Base-by-base conservation (phyloP, 1,140 invertebrate species). In the Diorhabda carinulata region DNA sequence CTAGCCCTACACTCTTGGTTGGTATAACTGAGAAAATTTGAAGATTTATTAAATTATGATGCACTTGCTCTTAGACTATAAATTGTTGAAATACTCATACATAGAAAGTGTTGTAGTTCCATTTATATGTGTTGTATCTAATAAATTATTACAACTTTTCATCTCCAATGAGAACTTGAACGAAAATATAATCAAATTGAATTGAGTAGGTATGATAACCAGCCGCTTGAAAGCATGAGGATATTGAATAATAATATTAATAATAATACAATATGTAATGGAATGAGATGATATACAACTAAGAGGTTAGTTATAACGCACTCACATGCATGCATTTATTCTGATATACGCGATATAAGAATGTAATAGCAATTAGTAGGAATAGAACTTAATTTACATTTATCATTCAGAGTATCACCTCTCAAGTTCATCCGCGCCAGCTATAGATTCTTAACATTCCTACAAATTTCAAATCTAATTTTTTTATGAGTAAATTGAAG, bases 291-390 rank as follows among this genome's bases (percentile, higher is more conserved):
- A 59, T 59, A 62, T 62, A 62, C 43, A 62, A 62, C 61, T 43
- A 62, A 62, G 44, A 47, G 41, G 5, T 62, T 41, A 62, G 43
- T 62, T 62, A 62, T 44, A n/a, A 62, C 10, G 41, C 8, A 43
- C 4, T 62, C 8, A 43, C 61, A 62, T 62, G 61, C 61, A 62
- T 43, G 44, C 61, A 62, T 62, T 62, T 44, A 42, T 10, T 43
- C 9, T n/a, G 61, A n/a, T 8, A 57, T 57, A 52, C 25, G n/a
- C 47, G 47, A 52, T 52, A 52, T 52, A 52, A 52, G 47, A 52
- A 52, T 52, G 47, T 52, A 52, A 3, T 52, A 52, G 47, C 47
- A 52, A 52, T 52, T 52, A 52, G 47, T 8, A 52, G 47, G 47
- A 52, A 52, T 52, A 52, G 47, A 52, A 52, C 47, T 52, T 52